A percentile compares a stretch with the other conserved stretches of the same genome.
Evolutionary conservation across 2,113 vertebrate genomes (phyloP).

Genomic region (Ptilonorhynchus violaceus): DNA sequence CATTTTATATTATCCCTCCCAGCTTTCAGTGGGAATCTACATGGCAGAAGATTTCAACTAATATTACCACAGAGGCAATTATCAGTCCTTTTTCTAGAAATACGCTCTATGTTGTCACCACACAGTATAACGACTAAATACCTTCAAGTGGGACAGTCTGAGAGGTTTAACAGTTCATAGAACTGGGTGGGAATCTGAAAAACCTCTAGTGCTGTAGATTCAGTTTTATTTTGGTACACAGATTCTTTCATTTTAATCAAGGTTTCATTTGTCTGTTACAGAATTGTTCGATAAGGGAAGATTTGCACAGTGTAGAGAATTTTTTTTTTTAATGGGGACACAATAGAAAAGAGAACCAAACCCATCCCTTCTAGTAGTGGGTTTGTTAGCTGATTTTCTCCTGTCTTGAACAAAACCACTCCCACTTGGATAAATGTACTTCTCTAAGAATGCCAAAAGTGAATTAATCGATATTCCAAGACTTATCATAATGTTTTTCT

Average conservation of each 20-base stretch:
- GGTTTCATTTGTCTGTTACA: background rate
- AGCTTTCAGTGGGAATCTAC: background rate
- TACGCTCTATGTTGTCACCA: background rate
- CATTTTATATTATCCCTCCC: background rate
- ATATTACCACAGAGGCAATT: background rate
- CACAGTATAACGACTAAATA: background rate
- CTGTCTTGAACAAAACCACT: background rate
- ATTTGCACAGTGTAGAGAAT: background rate
- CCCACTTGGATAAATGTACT: background rate
- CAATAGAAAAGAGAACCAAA: background rate
- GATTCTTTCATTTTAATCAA: background rate
- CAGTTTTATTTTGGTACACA: background rate
- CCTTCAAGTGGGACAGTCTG: background rate
- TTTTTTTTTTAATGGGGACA: background rate
- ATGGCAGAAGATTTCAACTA: background rate
- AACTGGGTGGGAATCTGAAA: background rate
- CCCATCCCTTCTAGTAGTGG: accelerated
- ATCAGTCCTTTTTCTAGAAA: background rate
- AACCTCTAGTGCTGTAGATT: background rate
- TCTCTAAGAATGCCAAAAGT: background rate
- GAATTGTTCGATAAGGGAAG: background rate
- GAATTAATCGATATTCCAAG: background rate
- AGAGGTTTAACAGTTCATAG: background rate
- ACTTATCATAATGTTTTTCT: background rate
- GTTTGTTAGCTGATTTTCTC: background rate